A percentile compares a stretch with the other conserved stretches of the same genome.
Evolutionary conservation across 2,113 vertebrate genomes (phyloP).

Genomic region (Microcebus tavaratra): DNA sequence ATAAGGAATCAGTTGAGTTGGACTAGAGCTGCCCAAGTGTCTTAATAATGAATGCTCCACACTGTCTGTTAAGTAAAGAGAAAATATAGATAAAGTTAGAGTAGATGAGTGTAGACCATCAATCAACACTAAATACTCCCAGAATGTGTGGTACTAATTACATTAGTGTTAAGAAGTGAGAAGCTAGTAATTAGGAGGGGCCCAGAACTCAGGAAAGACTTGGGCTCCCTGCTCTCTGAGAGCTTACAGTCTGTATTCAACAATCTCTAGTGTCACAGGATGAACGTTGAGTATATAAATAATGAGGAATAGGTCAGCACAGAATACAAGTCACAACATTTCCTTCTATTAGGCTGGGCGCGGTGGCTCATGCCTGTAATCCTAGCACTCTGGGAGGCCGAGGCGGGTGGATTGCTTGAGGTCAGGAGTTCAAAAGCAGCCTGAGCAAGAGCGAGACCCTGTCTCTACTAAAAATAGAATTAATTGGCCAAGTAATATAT

Average conservation of each 20-base stretch:
- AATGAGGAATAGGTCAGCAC: neutral
- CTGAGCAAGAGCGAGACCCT: too few species aligned
- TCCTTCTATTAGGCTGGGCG: neutral
- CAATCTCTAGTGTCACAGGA: neutral
- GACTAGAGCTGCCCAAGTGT: slow-evolving; percentile 63
- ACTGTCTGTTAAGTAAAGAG: slow-evolving; percentile 75
- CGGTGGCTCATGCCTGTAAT: too few species aligned
- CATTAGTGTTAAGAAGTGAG: neutral
- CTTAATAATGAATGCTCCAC: slow-evolving; percentile 81
- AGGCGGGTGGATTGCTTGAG: too few species aligned
- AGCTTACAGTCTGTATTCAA: slow-evolving; percentile 39
- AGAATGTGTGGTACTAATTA: slow-evolving; percentile 8
- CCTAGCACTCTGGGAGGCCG: too few species aligned
- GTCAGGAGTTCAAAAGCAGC: too few species aligned
- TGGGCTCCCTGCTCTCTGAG: neutral
- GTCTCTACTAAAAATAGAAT: too few species aligned
- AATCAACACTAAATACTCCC: slow-evolving; percentile 37
- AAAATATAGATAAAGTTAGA: slow-evolving; percentile 58
- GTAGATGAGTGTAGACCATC: slow-evolving; percentile 37
- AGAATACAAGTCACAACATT: slow-evolving; percentile 26
- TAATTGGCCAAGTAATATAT: too few species aligned
- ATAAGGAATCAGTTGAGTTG: slow-evolving; percentile 76
- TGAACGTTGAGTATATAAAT: slow-evolving; percentile 5
- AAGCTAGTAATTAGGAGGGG: neutral
- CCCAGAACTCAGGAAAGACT: slow-evolving; percentile 12